Percentiles rank a stretch among this genome's conserved stretches.
Evolutionary conservation across 2,888 invertebrate genomes (phyloP).

Genomic region (Oscheius onirici): DNA sequence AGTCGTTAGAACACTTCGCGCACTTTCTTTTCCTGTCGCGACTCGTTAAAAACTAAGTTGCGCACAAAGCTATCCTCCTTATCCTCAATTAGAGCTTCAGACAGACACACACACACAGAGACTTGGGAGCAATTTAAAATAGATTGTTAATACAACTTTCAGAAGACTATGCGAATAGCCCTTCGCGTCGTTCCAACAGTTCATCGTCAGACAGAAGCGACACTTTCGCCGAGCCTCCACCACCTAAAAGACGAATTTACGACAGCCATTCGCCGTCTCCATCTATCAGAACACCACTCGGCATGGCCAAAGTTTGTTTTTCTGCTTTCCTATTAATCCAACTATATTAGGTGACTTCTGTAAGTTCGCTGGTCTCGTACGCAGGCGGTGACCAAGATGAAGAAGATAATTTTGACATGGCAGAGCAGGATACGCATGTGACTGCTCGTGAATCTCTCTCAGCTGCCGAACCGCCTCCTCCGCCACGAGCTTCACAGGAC

Average conservation of each 20-base stretch:
- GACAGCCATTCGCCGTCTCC: conserved; percentile 39
- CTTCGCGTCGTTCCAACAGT: background rate
- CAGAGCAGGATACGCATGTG: background rate
- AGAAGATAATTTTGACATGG: conserved; percentile 32
- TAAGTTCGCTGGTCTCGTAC: conserved; percentile 41
- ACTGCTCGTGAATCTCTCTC: conserved; percentile 18
- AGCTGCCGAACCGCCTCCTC: conserved; percentile 46
- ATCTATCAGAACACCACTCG: conserved; percentile 37
- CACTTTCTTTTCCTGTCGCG: background rate
- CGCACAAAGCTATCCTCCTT: no score
- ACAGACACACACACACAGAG: no score
- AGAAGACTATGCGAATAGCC: no score
- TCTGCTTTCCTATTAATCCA: background rate
- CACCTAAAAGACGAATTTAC: conserved; percentile 38
- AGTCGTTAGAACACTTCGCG: no score
- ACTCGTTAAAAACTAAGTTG: no score
- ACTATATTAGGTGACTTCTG: conserved; percentile 36
- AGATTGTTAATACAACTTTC: background rate
- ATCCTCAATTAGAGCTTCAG: no score
- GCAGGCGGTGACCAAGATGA: conserved; percentile 39
- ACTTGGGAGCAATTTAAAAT: no score
- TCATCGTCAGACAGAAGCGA: conserved; percentile 22
- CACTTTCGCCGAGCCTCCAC: conserved; percentile 43
- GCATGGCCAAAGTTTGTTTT: conserved; percentile 41
- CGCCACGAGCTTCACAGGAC: conserved; percentile 39